Conservation (phyloP, 2,888 invertebrate species). For the Ochropacha duplaris region DNA sequence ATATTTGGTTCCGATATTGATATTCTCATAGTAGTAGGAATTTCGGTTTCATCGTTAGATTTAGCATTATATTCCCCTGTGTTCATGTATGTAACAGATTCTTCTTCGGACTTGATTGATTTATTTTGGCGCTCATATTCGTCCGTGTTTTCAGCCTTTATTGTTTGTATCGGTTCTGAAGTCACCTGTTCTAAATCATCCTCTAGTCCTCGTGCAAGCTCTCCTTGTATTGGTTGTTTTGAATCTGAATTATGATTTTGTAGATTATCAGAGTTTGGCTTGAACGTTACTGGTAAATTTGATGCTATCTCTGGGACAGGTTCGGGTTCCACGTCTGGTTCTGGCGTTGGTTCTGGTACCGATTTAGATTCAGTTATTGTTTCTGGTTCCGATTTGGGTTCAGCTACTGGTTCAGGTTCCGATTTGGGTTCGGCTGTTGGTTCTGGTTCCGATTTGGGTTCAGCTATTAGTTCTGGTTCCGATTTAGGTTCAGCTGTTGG, state of each 20-base stretch:
- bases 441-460: neutral
- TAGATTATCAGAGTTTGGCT: constrained; percentile 22
- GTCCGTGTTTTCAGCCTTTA: constrained; percentile 59
- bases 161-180: constrained; percentile 57
- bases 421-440: constrained; percentile 19
- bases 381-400: constrained; percentile 30
- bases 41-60: constrained; percentile 20
- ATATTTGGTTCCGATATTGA: constrained; percentile 49
- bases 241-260: constrained; percentile 33
- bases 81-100: constrained; percentile 30
- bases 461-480: neutral
- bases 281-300: too few species aligned
- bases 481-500: constrained; percentile 34
- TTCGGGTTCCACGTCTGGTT: constrained; percentile 27
- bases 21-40: constrained; percentile 36
- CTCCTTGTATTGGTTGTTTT: constrained; percentile 29
- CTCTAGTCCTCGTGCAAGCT: constrained; percentile 32
- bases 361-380: constrained; percentile 32
- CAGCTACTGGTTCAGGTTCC: constrained; percentile 29
- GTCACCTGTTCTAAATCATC: constrained; percentile 35
- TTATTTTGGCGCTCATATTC: constrained; percentile 42
- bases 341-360: constrained; percentile 25
- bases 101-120: constrained; percentile 19
- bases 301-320: constrained; percentile 37
- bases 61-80: constrained; percentile 30